Base-by-base conservation (phyloP, 2,113 vertebrate genomes). In the Trichomycterus rosablanca region DNA sequence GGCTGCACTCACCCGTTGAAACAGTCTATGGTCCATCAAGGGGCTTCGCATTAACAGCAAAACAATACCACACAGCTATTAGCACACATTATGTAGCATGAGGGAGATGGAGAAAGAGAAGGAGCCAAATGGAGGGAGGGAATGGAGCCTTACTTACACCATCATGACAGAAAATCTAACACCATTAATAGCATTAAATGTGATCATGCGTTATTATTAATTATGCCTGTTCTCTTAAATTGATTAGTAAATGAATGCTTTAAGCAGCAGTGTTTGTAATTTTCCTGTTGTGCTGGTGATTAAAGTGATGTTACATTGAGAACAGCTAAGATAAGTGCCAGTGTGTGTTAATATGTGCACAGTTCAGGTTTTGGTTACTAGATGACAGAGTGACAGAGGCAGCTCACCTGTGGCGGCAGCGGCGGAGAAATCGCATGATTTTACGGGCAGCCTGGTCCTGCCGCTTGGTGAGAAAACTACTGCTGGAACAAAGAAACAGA, bases 11-110 rank as follows among this genome's bases (percentile, higher is more conserved):
- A 99, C 96, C 96, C 95, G 93, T 93, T 93, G 93, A 94, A 92
- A 99, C 93, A 95, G 95, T 91, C 96, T 97, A 97, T 92, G 96
- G 92, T 99, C 96, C 96, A 94, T 92, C 93, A 98, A 95, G 87
- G 96, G 95, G 96, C 96, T 99, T 97, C 83, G 88, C 91, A 82
- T 86, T 86, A 87, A 92, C 88, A 91, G 95, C 92, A 94, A 98
- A 95, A 98, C 91, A 95, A 98, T 87, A 97, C 89, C 95, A 97
- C 95, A 97, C 83, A 97, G 91, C 93, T 92, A 97, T 98, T 98
- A 97, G 93, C 92, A 94, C 75, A 89, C 80, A 83, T 79, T 79
- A 90, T 74, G 78, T 70, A 84, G 77, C 76, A 82, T 78, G 81
- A 80, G 70, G 66, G 72, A 76, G 49, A 58, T 56, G 54, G 35